Conservation (phyloP, 1,140 invertebrate genomes). For the Bicyclus anynana region DNA sequence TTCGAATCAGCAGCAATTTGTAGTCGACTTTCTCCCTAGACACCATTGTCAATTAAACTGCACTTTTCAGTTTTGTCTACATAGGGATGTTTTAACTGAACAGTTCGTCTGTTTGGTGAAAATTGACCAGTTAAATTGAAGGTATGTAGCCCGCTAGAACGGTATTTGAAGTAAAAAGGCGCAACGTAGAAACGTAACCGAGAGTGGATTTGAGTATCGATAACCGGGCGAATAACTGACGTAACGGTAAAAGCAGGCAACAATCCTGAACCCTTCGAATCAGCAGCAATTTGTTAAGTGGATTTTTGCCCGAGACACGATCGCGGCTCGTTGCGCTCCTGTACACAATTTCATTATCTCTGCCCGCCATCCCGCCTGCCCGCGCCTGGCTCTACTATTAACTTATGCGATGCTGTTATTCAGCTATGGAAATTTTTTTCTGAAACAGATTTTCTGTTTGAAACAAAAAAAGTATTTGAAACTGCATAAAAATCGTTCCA, state of each 20-base stretch:
- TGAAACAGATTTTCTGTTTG: conserved; percentile 30
- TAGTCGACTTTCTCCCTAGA: conserved; percentile 76
- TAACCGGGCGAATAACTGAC: conserved; percentile 65
- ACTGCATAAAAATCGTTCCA: not conserved
- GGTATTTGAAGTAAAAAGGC: conserved; percentile 5
- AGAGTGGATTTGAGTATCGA: conserved; percentile 44
- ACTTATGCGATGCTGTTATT: conserved; percentile 63
- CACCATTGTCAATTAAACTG: too few species aligned
- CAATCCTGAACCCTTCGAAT: conserved; percentile 75
- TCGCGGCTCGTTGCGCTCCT: conserved; percentile 72
- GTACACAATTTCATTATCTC: conserved; percentile 76
- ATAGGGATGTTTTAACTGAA: too few species aligned
- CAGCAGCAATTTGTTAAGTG: conserved; percentile 77
- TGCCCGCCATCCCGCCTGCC: conserved; percentile 56
- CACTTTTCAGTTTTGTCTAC: too few species aligned
- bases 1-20: conserved; percentile 77
- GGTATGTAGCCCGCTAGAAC: not conserved
- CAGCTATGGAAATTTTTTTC: conserved; percentile 57
- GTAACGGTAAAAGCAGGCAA: conserved; percentile 68
- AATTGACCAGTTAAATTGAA: too few species aligned
- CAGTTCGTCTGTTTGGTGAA: too few species aligned
- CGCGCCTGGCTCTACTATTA: conserved; percentile 63
- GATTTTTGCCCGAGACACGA: conserved; percentile 76
- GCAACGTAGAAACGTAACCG: conserved; percentile 30
- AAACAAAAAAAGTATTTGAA: conserved; percentile 17